phyloP scores from a whole-genome alignment of 2,797 vertebrate genomes.

The Jordanella pulchra region DNA sequence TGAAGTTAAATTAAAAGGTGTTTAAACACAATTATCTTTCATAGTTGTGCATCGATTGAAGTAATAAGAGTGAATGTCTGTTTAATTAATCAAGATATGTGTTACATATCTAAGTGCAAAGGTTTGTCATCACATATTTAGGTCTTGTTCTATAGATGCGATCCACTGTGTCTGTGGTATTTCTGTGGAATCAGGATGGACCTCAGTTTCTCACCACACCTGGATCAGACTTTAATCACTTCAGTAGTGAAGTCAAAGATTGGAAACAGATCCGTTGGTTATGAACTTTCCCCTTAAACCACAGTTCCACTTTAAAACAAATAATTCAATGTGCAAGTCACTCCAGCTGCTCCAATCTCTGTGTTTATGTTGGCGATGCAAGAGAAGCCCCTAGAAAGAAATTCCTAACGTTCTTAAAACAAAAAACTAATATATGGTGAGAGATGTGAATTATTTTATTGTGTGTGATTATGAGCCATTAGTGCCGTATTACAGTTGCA shows the following conservation, averaged over 20 bases:
- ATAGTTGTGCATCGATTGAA: not conserved
- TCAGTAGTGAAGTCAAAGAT: constrained; percentile 45
- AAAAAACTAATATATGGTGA: constrained; percentile 29
- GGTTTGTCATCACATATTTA: not conserved
- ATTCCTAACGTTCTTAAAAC: constrained; percentile 23
- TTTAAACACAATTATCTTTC: not conserved
- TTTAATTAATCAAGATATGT: not conserved
- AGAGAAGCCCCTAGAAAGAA: constrained; percentile 40
- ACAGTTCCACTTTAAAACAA: constrained; percentile 31
- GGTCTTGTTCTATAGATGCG: too few relatives aligned
- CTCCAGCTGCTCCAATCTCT: constrained; percentile 31
- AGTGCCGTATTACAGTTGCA: constrained; percentile 51
- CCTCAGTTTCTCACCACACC: constrained; percentile 30
- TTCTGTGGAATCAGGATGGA: constrained; percentile 23
- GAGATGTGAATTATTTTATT: constrained; percentile 47
- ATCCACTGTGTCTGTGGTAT: not conserved
- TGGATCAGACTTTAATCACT: constrained; percentile 49
- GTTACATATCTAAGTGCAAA: not conserved
- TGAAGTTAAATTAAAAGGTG: not conserved
- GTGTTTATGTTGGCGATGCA: constrained; percentile 39
- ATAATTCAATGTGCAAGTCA: constrained; percentile 13
- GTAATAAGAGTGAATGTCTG: not conserved
- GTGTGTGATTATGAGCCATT: constrained; percentile 61
- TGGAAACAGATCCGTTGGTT: constrained; percentile 46
- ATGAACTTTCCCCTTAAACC: constrained; percentile 40